phyloP scores from a whole-genome alignment of 2,888 invertebrate species.

The Odontothrips loti region DNA sequence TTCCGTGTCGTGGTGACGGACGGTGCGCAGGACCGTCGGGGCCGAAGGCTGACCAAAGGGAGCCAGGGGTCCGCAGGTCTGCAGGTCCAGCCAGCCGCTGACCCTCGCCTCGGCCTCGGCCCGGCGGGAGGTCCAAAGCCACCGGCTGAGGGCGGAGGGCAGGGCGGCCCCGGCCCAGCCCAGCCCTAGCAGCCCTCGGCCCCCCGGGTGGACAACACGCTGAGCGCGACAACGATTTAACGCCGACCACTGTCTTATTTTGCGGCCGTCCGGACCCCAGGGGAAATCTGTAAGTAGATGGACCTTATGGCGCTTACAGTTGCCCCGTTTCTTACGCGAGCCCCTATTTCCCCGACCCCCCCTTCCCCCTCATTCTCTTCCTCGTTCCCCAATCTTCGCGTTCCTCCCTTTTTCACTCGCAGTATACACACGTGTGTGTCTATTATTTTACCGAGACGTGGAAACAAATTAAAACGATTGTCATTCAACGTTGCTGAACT shows the following conservation, averaged over 20 bases:
- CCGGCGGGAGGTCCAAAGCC: neutral
- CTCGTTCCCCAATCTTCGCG: no score
- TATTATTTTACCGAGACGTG: no score
- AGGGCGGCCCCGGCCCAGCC: neutral
- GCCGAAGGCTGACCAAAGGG: neutral
- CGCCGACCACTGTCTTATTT: conserved; percentile 19
- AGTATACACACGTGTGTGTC: no score
- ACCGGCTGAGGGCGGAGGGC: neutral
- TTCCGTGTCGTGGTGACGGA: neutral
- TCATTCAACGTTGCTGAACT: no score
- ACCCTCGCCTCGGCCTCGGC: neutral
- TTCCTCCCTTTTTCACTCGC: no score
- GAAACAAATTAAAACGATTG: no score
- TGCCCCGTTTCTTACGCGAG: neutral
- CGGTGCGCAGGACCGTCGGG: neutral
- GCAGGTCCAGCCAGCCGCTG: no score
- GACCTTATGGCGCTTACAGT: neutral
- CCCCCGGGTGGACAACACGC: neutral
- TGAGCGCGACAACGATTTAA: neutral
- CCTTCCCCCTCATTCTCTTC: no score
- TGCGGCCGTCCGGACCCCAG: neutral
- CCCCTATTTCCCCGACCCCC: neutral
- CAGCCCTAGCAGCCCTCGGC: neutral
- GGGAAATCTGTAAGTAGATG: conserved; percentile 26
- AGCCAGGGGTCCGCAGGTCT: neutral